phyloP scores from a whole-genome alignment of 2,888 invertebrate genomes.

The Lithophane semibrunnea region DNA sequence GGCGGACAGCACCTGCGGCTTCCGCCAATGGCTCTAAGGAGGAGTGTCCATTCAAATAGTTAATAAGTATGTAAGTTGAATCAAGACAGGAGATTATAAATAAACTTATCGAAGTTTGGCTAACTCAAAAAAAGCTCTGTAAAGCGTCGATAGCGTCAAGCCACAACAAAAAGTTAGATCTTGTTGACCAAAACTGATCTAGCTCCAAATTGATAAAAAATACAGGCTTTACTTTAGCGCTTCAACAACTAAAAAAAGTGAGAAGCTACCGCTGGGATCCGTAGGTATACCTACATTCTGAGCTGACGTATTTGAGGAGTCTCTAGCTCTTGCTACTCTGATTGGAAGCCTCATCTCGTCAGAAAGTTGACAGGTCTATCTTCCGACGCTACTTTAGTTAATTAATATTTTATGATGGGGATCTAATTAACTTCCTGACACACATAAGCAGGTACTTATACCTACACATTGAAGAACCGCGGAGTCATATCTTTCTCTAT shows the following conservation, averaged over 20 bases:
- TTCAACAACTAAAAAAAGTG: conserved; percentile 8
- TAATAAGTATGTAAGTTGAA: neutral
- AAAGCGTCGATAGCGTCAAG: neutral
- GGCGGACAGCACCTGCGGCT: too few species aligned
- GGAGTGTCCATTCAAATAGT: too few species aligned
- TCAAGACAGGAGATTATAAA: neutral
- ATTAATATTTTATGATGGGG: neutral
- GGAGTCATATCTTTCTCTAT: conserved; percentile 6
- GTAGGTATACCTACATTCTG: neutral
- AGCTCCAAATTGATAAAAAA: neutral
- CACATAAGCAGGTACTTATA: neutral
- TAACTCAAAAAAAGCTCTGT: neutral
- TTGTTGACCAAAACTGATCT: neutral
- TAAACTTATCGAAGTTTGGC: neutral
- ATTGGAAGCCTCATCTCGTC: neutral
- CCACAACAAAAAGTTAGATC: neutral
- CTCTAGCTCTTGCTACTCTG: neutral
- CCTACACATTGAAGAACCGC: neutral
- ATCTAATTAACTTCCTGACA: conserved; percentile 4
- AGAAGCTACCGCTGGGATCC: neutral
- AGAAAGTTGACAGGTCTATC: neutral
- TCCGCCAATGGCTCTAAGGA: neutral
- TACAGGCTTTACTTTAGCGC: neutral
- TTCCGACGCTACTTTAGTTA: conserved; percentile 1
- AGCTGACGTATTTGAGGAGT: neutral